Conservation (phyloP, 1,140 invertebrate species). For the Conus ventricosus region DNA sequence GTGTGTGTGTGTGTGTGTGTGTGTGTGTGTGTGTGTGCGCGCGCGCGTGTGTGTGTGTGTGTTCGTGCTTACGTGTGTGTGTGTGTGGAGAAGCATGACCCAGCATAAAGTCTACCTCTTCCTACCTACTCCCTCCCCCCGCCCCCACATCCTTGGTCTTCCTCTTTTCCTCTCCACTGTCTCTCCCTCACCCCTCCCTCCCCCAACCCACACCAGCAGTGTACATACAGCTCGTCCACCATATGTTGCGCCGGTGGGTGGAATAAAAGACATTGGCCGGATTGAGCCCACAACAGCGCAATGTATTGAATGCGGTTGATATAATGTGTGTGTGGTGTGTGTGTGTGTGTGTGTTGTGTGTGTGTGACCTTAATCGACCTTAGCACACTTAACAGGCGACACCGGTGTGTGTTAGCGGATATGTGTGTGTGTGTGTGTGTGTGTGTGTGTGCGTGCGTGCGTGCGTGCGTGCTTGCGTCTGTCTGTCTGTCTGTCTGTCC, state of each 20-base stretch:
- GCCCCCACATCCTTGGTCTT: not conserved
- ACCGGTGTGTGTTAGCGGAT: not conserved
- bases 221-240: not conserved
- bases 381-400: too few species aligned
- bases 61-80: not conserved
- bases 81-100: not conserved
- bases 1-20: not conserved
- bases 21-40: not conserved
- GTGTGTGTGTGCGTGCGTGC: not conserved
- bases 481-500: too few species aligned
- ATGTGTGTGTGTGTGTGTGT: slow-evolving; percentile 6
- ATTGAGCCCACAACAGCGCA: too few species aligned
- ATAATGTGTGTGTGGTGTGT: not conserved
- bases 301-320: too few species aligned
- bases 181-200: not conserved
- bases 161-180: not conserved
- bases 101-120: too few species aligned
- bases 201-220: not conserved
- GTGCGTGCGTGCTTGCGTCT: slow-evolving; percentile 5
- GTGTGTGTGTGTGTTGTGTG: slow-evolving; percentile 1
- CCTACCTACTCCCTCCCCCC: not conserved
- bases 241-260: too few species aligned
- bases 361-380: not conserved
- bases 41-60: not conserved
- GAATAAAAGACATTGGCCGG: too few species aligned